Conservation (phyloP, 2,113 vertebrate genomes). For the Aythya baeri region DNA sequence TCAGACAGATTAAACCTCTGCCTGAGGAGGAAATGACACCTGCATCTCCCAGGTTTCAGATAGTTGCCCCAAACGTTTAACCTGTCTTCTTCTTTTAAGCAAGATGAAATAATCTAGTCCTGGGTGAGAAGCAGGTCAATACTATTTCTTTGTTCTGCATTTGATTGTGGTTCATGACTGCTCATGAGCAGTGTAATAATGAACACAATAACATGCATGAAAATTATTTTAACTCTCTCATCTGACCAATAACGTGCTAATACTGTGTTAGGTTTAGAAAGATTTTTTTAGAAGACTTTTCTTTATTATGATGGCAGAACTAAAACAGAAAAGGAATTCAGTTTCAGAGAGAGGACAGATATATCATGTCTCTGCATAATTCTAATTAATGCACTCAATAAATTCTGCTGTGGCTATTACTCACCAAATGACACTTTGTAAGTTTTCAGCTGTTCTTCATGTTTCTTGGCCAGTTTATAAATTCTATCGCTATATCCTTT, state of each 20-base stretch:
- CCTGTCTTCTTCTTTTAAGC: not conserved
- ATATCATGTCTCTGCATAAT: not conserved
- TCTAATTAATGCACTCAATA: not conserved
- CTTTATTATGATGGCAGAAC: not conserved
- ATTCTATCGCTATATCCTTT: slow-evolving; percentile 82
- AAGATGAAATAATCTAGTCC: not conserved
- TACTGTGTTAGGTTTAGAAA: not conserved
- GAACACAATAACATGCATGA: not conserved
- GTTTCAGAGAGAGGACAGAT: not conserved
- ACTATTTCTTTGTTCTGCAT: not conserved
- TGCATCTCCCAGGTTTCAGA: not conserved
- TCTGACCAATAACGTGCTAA: not conserved
- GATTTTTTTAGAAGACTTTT: not conserved
- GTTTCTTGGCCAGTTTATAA: slow-evolving; percentile 76
- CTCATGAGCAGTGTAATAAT: not conserved
- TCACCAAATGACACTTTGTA: slow-evolving; percentile 89
- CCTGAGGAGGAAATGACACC: not conserved
- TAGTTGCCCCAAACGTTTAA: not conserved
- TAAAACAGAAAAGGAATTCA: not conserved
- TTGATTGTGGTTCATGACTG: not conserved
- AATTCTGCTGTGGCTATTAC: slow-evolving; percentile 30
- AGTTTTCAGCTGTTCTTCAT: slow-evolving; percentile 71
- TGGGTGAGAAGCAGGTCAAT: not conserved
- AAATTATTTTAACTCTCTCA: not conserved
- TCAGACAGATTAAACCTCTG: not conserved